Evolutionary conservation across 1,140 invertebrate species (phyloP), one percentile per base, ranked within the genome.

Genomic region (Magallana angulata): DNA sequence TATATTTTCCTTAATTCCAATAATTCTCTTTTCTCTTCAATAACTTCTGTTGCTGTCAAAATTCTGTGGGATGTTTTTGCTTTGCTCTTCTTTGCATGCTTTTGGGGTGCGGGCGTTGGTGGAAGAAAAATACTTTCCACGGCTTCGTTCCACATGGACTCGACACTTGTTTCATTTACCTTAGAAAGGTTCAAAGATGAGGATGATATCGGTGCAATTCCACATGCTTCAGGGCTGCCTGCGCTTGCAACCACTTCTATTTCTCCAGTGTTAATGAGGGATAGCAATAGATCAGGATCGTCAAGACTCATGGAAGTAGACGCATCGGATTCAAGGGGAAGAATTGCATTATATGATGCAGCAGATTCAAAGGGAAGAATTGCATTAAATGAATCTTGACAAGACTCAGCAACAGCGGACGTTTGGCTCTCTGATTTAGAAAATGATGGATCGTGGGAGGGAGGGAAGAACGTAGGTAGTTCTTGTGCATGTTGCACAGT

Each of bases 31-130:
- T 85, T 85, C 30, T 85, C 84, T 1, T 24, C 84, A 56, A 85
- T 76, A 12, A 85, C 64, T n/a, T 68, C 84, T 57, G 64, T 48
- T 71, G 84, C 62, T 14, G 84, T 85, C 24, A 85, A 64, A n/a
- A 85, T 57, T 57, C 84, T 24, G 18, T 86, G 85, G 7, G 76
- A 57, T 36, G 85, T 86, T 86, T 81, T 86, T 6, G 68, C 57
- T 18, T 76, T 86, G 14, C 71, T 59, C 30, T 59, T 86, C 59
- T 48, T 85, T 14, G 9, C 48, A 30, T 60, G 59, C 64, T 85
- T 71, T 11, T 80, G 16, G 48, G 12, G 57, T 58, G 36, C 9
- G 8, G 14, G 48, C 9, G n/a, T 4, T 57, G 71, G 18, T 57
- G 85, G 85, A 11, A 81, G 56, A 59, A 81, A 86, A 16, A 81